Percentiles rank a stretch among this genome's conserved stretches.
Evolutionary conservation across 2,113 vertebrate genomes (phyloP).

Genomic region (Riparia riparia): DNA sequence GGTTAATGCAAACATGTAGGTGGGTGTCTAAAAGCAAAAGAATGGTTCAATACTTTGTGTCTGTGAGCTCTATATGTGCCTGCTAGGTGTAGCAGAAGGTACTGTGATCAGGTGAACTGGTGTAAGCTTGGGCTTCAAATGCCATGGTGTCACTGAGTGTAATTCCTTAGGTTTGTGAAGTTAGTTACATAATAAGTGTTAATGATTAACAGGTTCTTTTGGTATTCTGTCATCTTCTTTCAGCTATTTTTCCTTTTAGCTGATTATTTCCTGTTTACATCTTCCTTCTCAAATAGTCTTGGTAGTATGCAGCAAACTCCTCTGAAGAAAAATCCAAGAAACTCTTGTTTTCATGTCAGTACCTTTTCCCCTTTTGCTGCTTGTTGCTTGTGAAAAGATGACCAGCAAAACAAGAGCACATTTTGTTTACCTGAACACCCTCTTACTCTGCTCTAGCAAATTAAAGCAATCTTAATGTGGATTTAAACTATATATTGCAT

Average conservation of each 20-base stretch:
- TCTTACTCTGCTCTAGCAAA: neutral
- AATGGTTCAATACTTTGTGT: neutral
- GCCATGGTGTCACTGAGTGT: neutral
- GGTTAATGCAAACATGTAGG: rapidly evolving
- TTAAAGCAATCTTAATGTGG: neutral
- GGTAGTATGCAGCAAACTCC: neutral
- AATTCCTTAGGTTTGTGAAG: neutral
- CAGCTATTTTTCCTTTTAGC: neutral
- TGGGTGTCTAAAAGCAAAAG: neutral
- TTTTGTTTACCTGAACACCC: neutral
- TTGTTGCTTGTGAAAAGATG: neutral
- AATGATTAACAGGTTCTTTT: neutral
- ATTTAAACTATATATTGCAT: neutral
- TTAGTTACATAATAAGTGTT: neutral
- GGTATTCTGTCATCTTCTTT: neutral
- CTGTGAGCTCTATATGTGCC: neutral
- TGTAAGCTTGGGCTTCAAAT: neutral
- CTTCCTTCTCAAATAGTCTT: neutral
- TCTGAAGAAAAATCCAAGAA: neutral
- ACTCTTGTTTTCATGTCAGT: neutral
- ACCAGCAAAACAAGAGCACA: neutral
- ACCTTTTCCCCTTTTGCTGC: neutral
- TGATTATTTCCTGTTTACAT: neutral
- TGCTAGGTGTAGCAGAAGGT: neutral
- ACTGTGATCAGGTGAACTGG: neutral